Evolutionary conservation across 2,888 invertebrate genomes (phyloP).

Genomic region (Galerucella pusilla): DNA sequence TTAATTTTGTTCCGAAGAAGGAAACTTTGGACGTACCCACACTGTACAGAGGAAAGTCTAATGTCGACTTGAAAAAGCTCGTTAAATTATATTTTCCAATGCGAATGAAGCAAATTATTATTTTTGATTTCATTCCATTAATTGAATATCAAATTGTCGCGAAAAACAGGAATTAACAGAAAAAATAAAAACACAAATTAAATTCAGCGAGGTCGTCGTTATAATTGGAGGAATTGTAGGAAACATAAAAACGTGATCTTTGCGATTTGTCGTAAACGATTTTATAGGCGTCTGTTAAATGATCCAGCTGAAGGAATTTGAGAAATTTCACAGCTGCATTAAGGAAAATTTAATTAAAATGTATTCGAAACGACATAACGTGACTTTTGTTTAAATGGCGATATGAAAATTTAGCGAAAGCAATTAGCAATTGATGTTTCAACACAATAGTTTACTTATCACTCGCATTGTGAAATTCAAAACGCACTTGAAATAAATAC

Average conservation of each 20-base stretch:
- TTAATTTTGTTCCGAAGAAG: too few species aligned
- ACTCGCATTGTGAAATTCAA: background rate
- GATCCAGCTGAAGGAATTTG: slow-evolving; percentile 20
- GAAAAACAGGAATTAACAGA: background rate
- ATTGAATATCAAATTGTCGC: background rate
- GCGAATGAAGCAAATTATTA: background rate
- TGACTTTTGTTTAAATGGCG: slow-evolving; percentile 27
- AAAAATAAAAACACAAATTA: slow-evolving; percentile 11
- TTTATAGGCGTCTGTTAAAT: slow-evolving; percentile 31
- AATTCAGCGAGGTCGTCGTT: slow-evolving; percentile 23
- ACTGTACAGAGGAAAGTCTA: too few species aligned
- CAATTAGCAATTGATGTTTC: background rate
- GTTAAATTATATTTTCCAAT: background rate
- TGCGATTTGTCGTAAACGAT: slow-evolving; percentile 21
- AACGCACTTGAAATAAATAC: too few species aligned
- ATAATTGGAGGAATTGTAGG: slow-evolving; percentile 31
- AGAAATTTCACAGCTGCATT: slow-evolving; percentile 29
- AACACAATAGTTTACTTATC: background rate
- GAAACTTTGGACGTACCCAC: too few species aligned
- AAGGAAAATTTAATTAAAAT: slow-evolving; percentile 30
- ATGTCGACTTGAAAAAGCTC: too few species aligned
- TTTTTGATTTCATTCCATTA: background rate
- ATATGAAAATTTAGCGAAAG: slow-evolving; percentile 15
- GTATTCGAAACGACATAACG: slow-evolving; percentile 19
- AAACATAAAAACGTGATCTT: slow-evolving; percentile 35